Evolutionary conservation across 2,797 vertebrate genomes (phyloP).

Genomic region (Falco biarmicus): DNA sequence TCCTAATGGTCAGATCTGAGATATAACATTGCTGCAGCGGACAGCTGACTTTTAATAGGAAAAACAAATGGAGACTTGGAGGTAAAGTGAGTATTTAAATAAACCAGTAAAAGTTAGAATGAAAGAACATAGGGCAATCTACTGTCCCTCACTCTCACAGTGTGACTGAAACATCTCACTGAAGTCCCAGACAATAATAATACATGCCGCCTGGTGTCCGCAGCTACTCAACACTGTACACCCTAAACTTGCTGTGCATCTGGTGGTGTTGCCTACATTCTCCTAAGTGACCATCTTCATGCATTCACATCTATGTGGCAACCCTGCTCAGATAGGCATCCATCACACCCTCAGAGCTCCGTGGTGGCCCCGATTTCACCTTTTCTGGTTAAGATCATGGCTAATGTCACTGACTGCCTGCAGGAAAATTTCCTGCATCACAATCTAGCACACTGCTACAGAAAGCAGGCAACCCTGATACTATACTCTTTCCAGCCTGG

Average conservation of each 20-base stretch:
- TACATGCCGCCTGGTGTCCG: not conserved
- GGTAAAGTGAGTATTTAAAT: not conserved
- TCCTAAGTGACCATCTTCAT: not conserved
- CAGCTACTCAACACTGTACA: not conserved
- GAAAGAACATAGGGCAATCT: not conserved
- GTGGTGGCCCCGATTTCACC: not conserved
- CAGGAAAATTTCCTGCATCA: not conserved
- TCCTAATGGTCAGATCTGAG: not conserved
- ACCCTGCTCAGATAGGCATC: not conserved
- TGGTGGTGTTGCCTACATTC: accelerated
- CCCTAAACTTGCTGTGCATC: not conserved
- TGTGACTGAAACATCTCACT: not conserved
- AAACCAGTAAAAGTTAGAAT: not conserved
- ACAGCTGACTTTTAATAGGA: not conserved
- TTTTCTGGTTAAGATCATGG: not conserved
- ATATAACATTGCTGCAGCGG: not conserved
- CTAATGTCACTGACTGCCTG: not conserved
- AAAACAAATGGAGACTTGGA: not conserved
- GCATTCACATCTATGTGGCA: not conserved
- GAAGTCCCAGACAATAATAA: not conserved
- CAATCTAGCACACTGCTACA: not conserved
- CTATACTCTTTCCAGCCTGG: not conserved
- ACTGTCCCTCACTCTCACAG: not conserved
- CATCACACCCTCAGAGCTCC: not conserved
- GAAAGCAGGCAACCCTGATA: not conserved